Evolutionary conservation across 2,113 vertebrate genomes (phyloP), one percentile per base, ranked within the genome.

Genomic region (Labrus mixtus): DNA sequence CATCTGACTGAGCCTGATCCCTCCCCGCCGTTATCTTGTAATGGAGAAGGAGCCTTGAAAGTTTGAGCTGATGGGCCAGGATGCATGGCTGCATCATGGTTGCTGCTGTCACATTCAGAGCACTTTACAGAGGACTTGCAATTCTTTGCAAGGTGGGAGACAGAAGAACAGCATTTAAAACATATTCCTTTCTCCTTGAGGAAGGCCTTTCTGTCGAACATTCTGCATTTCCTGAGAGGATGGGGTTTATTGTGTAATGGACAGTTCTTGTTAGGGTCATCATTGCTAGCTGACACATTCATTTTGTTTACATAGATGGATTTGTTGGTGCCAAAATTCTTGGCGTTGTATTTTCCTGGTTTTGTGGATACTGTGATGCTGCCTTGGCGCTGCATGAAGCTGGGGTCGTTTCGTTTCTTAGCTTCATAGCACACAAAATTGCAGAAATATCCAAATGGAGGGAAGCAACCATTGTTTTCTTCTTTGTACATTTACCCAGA

Each of bases 71-170:
- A 16, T 29, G 73, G 61, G 12, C 61, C 41, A 13, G 71, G 55
- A 22, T 68, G 56, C 56, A 68, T 59, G 4, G 64, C 36, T 33
- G 45, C 15, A 8, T 76, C 46, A 12, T 76, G 46, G 11, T 29
- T 0, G 22, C 41, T 54, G n/a, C 64, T 76, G 0, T 45, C 36
- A 8, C 64, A 68, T 20, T 76, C 76, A 51, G 17, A 65, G 60
- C 77, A 87, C 60, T 78, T 83, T 17, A 87, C 59, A 9, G 23
- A 29, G 2, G 39, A 69, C 20, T 56, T 73, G 61, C 68, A 78
- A 7, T 83, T 37, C 45, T 72, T 82, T 10, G 67, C 53, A 0
- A 78, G 6, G 53, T 79, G 68, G 3, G 50, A 56, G n/a, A 13
- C 53, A 2, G 66, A 70, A 53, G 60, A 50, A 53, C 65, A 78